Evolutionary conservation across 2,113 vertebrate species (phyloP).

Genomic region (Microcebus lehilahytsara): DNA sequence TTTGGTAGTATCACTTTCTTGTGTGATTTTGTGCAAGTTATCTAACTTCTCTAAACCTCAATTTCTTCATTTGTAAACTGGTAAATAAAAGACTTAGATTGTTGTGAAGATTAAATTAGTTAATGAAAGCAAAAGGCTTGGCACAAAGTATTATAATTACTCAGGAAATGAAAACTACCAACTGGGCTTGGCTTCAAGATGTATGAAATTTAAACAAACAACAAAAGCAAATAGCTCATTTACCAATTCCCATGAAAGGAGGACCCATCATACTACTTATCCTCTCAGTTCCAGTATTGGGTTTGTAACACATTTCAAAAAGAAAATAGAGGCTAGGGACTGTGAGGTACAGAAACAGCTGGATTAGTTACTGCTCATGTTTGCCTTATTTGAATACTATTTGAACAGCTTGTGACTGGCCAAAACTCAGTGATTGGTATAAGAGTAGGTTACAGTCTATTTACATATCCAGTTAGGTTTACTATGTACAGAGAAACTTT

Average conservation of each 20-base stretch:
- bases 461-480: no score
- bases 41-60: not conserved
- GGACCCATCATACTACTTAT: not conserved
- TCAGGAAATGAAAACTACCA: slow-evolving; percentile 34
- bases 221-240: not conserved
- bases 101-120: not conserved
- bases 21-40: not conserved
- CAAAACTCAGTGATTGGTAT: no score
- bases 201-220: not conserved
- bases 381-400: no score
- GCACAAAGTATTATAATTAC: not conserved
- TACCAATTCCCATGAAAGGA: not conserved
- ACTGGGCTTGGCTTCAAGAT: not conserved
- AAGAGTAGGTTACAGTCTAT: no score
- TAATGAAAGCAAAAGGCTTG: slow-evolving; percentile 24
- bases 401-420: no score
- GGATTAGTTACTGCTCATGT: no score
- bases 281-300: not conserved
- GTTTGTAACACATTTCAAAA: not conserved
- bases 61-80: slow-evolving; percentile 7
- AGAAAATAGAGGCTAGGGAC: not conserved
- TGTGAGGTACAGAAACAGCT: not conserved
- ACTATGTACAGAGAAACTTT: no score
- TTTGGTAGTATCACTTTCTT: not conserved
- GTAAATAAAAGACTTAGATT: not conserved